These are phyloP conservation scores for Gorsachius goisagi DNA, from an alignment of 2,113 vertebrate genomes.

Conservation along the genomic window DNA sequence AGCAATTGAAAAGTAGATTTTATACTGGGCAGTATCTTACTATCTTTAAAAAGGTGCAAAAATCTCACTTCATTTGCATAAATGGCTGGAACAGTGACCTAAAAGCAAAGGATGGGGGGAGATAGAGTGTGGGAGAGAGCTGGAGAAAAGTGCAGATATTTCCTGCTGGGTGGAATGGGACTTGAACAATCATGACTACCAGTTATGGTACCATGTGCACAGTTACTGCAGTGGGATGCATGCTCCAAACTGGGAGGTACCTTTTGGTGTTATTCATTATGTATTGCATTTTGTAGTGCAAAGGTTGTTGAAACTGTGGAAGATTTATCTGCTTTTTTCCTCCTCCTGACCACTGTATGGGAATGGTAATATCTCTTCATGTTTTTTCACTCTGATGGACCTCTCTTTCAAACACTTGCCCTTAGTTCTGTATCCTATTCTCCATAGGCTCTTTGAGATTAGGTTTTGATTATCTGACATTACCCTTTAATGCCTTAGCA, in stretches of 20 bases:
- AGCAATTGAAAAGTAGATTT: neutral
- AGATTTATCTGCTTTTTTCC: neutral
- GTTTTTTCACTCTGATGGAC: neutral
- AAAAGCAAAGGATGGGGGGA: neutral
- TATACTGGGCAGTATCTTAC: neutral
- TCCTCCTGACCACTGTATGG: neutral
- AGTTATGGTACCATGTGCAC: fast-evolving
- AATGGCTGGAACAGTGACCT: neutral
- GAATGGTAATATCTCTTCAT: neutral
- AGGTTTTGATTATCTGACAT: neutral
- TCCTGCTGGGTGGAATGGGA: neutral
- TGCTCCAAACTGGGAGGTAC: neutral
- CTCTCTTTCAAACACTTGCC: neutral
- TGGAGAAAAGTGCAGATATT: neutral
- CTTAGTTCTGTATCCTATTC: neutral
- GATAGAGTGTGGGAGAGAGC: neutral
- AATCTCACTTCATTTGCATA: neutral
- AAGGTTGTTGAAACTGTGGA: neutral
- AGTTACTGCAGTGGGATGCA: neutral
- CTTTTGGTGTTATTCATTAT: neutral
- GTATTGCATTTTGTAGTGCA: neutral
- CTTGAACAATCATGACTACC: neutral
- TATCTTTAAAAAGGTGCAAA: neutral
- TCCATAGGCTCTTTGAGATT: neutral
- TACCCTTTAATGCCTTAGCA: neutral